These are phyloP conservation scores for Grammomys surdaster DNA, from an alignment of 2,113 vertebrate species.

Conservation along the genomic window DNA sequence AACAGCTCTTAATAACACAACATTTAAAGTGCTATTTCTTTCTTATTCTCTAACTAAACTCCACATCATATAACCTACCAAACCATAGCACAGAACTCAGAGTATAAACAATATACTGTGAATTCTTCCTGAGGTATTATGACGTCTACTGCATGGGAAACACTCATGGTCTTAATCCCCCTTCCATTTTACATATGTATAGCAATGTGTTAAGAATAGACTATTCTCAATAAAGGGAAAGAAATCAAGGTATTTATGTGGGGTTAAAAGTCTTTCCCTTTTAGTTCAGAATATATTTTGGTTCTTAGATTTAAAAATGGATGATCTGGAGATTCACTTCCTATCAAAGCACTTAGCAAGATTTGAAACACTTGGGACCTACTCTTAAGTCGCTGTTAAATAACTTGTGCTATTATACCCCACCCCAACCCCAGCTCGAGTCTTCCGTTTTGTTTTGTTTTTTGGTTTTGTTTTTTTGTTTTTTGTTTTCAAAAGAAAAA, in stretches of 20 bases:
- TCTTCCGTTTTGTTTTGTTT: too few species aligned
- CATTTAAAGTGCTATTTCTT: neutral
- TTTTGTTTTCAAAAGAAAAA: conserved; percentile 26
- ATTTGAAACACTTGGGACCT: neutral
- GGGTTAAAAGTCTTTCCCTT: neutral
- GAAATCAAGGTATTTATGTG: neutral
- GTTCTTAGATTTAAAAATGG: conserved; percentile 14
- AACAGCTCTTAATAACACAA: neutral
- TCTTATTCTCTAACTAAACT: neutral
- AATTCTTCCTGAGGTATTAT: neutral
- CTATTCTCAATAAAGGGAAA: neutral
- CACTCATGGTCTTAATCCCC: neutral
- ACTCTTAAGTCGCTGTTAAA: neutral
- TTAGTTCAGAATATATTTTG: conserved; percentile 33
- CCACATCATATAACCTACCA: neutral
- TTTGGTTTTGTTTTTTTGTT: too few species aligned
- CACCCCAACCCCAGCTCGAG: neutral
- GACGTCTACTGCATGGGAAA: neutral
- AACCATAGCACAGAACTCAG: neutral
- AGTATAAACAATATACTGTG: neutral
- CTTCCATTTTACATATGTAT: neutral
- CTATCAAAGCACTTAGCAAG: neutral
- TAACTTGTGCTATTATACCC: neutral
- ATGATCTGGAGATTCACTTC: conserved; percentile 26
- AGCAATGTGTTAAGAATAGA: neutral